Conservation (phyloP, 30 jellyfish, hydroid and myxozoan genomes). For the Clytia hemisphaerica region DNA sequence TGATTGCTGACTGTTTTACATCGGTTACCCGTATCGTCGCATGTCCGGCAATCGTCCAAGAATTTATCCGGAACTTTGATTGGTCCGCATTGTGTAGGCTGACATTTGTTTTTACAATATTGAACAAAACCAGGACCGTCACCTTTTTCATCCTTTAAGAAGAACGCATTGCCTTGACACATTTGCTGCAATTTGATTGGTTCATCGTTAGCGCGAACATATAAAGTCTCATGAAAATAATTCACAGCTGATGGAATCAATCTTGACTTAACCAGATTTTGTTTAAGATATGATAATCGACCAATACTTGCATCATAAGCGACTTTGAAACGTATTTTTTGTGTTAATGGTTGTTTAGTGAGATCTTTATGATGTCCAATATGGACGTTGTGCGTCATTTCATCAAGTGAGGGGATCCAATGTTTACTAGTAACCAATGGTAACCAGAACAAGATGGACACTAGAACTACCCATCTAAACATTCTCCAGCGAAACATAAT, state of each 20-base stretch:
- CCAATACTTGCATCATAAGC: conserved; percentile 60
- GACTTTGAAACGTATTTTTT: conserved; percentile 53
- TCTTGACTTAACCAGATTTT: conserved; percentile 41
- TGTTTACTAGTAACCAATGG: conserved; percentile 12
- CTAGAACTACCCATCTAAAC: background rate
- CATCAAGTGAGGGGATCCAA: conserved; percentile 77
- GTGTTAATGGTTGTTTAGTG: conserved; percentile 42
- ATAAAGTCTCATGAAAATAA: conserved; percentile 62
- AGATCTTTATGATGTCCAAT: conserved; percentile 59
- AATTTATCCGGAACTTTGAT: conserved; percentile 64
- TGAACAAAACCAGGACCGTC: conserved; percentile 65
- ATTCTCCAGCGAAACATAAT: background rate
- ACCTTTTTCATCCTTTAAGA: conserved; percentile 51
- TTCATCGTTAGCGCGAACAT: conserved; percentile 45
- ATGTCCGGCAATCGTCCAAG: conserved; percentile 67
- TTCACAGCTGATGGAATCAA: conserved; percentile 75
- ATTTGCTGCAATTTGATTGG: conserved; percentile 68
- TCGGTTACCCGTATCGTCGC: conserved; percentile 63
- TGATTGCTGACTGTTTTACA: conserved; percentile 34
- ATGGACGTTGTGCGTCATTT: conserved; percentile 69
- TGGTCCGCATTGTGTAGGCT: conserved; percentile 77
- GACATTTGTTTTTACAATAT: conserved; percentile 60
- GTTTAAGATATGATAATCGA: conserved; percentile 35
- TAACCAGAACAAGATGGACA: background rate
- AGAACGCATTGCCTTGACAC: conserved; percentile 77